These are phyloP conservation scores for Lepus townsendii DNA, from an alignment of 2,797 vertebrate genomes.

Conservation along the genomic window DNA sequence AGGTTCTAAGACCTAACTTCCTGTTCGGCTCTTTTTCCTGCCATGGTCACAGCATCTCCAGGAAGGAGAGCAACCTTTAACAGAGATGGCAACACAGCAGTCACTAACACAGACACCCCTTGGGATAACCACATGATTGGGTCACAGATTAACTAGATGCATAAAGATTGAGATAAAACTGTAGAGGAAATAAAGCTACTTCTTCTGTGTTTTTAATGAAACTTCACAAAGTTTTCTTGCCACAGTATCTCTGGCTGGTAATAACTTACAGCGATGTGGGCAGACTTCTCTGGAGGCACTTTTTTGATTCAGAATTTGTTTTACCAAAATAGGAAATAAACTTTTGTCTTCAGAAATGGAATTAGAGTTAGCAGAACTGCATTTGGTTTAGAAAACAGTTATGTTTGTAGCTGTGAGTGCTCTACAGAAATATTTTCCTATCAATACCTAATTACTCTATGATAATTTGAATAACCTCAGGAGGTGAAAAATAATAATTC, in stretches of 20 bases:
- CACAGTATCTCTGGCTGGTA: background rate
- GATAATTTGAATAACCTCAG: conserved; percentile 35
- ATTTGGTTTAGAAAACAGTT: conserved; percentile 42
- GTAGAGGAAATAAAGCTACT: conserved; percentile 1
- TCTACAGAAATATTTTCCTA: conserved; percentile 34
- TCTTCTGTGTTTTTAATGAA: conserved; percentile 54
- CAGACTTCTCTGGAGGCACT: background rate
- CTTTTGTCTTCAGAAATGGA: conserved; percentile 37
- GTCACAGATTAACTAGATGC: conserved; percentile 21
- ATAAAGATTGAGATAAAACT: conserved; percentile 36
- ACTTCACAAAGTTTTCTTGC: conserved; percentile 43
- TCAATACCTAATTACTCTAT: background rate
- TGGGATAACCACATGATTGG: background rate
- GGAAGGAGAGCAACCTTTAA: background rate
- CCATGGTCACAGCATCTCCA: background rate
- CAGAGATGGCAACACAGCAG: background rate
- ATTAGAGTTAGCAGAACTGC: background rate
- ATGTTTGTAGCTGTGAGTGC: background rate
- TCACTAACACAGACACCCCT: background rate
- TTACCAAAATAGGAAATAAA: conserved; percentile 40
- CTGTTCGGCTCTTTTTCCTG: background rate
- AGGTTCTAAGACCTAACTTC: background rate
- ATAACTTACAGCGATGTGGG: background rate
- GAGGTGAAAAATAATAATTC: conserved; percentile 1
- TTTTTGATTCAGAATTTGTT: conserved; percentile 22